A percentile compares a stretch with the other conserved stretches of the same genome.
Evolutionary conservation across 1,140 invertebrate species (phyloP).

Genomic region (Drosophila setifemur): DNA sequence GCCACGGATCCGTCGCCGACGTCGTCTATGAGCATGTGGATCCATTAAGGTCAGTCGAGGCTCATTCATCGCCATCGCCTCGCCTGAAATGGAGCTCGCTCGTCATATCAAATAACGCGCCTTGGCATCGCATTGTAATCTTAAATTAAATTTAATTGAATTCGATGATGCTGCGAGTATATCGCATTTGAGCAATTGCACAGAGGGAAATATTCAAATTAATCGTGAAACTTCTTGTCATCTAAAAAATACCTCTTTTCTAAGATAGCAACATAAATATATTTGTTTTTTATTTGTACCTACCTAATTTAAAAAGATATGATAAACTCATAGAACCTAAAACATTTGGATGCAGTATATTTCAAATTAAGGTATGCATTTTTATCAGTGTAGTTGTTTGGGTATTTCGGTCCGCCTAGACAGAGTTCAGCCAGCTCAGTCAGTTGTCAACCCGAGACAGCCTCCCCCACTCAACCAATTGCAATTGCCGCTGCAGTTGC

Average conservation of each 20-base stretch:
- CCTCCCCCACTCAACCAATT: constrained; percentile 11
- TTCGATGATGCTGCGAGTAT: constrained; percentile 61
- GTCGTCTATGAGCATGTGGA: constrained; percentile 43
- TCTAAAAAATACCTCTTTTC: neutral
- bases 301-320: no score
- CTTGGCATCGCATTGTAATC: constrained; percentile 67
- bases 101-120: constrained; percentile 51
- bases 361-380: neutral
- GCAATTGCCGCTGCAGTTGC: constrained; percentile 24
- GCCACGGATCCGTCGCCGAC: constrained; percentile 7
- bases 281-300: no score
- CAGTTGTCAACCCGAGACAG: constrained; percentile 39
- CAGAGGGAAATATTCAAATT: neutral
- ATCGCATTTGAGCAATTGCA: constrained; percentile 1
- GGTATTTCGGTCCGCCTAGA: constrained; percentile 33
- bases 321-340: no score
- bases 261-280: no score
- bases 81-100: constrained; percentile 45
- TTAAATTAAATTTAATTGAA: constrained; percentile 83
- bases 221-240: neutral
- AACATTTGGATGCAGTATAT: no score
- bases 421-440: constrained; percentile 19
- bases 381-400: neutral
- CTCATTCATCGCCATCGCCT: constrained; percentile 67
- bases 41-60: constrained; percentile 68